Conservation (phyloP, 1,140 invertebrate species). For the Trichonephila clavipes region DNA sequence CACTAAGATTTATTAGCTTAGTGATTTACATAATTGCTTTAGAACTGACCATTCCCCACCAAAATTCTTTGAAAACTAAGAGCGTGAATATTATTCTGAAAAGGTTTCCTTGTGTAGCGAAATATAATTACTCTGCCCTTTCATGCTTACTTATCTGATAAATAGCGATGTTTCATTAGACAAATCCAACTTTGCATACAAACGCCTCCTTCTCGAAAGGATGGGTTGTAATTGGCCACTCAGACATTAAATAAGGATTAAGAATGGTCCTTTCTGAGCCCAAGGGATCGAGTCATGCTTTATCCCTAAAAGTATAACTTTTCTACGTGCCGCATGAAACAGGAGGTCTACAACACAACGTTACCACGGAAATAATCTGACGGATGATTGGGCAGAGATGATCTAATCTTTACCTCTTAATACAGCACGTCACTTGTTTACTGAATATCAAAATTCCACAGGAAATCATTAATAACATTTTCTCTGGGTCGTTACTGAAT, state of each 20-base stretch:
- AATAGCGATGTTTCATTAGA: not conserved
- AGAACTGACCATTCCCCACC: too few relatives aligned
- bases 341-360: not conserved
- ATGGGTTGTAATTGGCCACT: constrained; percentile 10
- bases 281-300: not conserved
- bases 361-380: not conserved
- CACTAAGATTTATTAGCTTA: too few relatives aligned
- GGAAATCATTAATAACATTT: constrained; percentile 60
- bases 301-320: constrained; percentile 18
- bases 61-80: not conserved
- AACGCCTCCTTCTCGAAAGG: not conserved
- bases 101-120: not conserved
- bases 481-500: not conserved
- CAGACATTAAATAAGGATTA: constrained; percentile 24
- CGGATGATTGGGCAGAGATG: not conserved
- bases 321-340: not conserved
- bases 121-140: not conserved
- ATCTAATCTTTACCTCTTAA: not conserved
- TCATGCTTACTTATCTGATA: not conserved
- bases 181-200: not conserved
- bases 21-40: too few relatives aligned
- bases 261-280: not conserved
- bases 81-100: not conserved
- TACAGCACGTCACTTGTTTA: constrained; percentile 2
- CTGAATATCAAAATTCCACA: constrained; percentile 28